Base-by-base conservation (phyloP, 1,140 invertebrate species). In the Lucilia cuprina region DNA sequence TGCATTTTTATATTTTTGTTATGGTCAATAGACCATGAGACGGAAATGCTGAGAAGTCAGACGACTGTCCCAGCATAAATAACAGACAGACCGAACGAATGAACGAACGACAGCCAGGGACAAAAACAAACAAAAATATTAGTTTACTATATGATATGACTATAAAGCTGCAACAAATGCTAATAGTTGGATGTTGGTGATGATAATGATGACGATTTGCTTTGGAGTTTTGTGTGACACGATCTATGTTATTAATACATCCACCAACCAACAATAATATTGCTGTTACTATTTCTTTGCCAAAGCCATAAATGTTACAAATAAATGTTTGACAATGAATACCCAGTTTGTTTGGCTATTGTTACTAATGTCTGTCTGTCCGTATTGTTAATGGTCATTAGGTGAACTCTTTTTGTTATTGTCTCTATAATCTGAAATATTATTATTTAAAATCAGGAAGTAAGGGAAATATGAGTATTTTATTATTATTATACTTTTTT, bases 1-100 rank as follows among this genome's bases (percentile, higher is more conserved):
- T 80, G 77, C 77, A 80, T 70, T 70, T 65, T 70, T 21, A 12
- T 47, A 34, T 5, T 78, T 19, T 12, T 14, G 77, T 80, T 80
- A 80, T 49, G 77, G 77, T 80, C 77, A 50, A 80, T 30, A 50
- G 77, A 80, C 77, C 77, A 80, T 80, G 77, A 80, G 77, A 80
- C 77, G 77, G 77, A 80, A 80, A 80, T 49, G 47, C 77, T 19
- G 41, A 19, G 41, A 49, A 25, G n/a, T 41, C 41, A 25, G n/a
- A 49, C 77, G n/a, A 49, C 77, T 19, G 50, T 55, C 17, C 17
- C 17, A 55, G 17, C 50, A 55, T 55, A 55, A 55, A 8, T 55
- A n/a, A 55, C 50, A 55, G 13, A 55, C 50, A 55, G 13, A 55
- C 50, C 7, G 13, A 55, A 14, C 50, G 25, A 55, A 14, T 13